Base-by-base conservation (phyloP, 2,888 invertebrate species). In the Trissonchulus latispiculum region DNA sequence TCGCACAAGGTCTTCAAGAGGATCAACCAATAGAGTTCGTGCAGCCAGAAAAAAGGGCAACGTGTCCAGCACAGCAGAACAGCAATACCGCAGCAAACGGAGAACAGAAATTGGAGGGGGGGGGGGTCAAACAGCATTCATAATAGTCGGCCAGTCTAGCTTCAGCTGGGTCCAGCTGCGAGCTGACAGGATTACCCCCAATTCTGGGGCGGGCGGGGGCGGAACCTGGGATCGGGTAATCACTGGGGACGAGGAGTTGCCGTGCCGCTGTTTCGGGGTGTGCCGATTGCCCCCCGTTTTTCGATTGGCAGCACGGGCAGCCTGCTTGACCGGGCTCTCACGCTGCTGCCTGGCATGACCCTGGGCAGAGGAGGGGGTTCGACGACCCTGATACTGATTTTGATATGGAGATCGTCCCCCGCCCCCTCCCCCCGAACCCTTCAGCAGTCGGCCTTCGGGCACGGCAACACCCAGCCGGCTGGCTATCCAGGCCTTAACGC, bases 401-500 rank as follows among this genome's bases (percentile, higher is more conserved):
- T n/a, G n/a, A n/a, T n/a, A n/a, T n/a, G n/a, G n/a, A 28, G 64
- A 23, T 15, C n/a, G 15, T 62, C 23, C 3, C 3, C 69, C 8
- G 8, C 69, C n/a, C n/a, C n/a, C n/a, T n/a, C n/a, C n/a, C 3
- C 35, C 69, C 18, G 8, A 8, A 3, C 32, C 35, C 18, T 8
- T 15, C 69, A 23, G 28, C 37, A 8, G 8, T 48, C 35, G 28
- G n/a, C 18, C n/a, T 23, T 8, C 69, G 3, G 36, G 28, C 33
- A 8, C 29, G n/a, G n/a, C n/a, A n/a, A n/a, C n/a, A 3, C 68
- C 71, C 18, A 69, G 8, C 15, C 67, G 31, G 18, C 35, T n/a
- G 15, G 23, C 23, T 15, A 74, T 59, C 73, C 73, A 74, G 23
- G 8, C n/a, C 28, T 61, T 31, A n/a, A 74, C 18, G 15, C 29